Conservation (phyloP, 1,140 invertebrate genomes). For the Hyles euphorbiae region DNA sequence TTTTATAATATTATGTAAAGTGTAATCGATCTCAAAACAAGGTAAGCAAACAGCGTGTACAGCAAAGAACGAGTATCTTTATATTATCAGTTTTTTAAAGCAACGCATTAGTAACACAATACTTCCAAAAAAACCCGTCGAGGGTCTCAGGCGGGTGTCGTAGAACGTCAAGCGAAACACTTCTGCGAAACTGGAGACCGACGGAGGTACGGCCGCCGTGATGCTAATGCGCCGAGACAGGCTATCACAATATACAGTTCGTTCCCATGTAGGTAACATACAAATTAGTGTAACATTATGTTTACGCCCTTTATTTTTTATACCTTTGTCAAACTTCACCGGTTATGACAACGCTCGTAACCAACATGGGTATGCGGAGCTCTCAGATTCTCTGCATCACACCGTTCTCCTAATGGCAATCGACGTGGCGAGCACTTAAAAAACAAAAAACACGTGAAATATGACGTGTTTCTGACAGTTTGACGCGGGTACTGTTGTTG, state of each 20-base stretch:
- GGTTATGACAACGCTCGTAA: slow-evolving; percentile 40
- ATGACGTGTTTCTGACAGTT: slow-evolving; percentile 68
- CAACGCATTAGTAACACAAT: slow-evolving; percentile 8
- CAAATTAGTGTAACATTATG: slow-evolving; percentile 69
- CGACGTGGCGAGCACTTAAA: slow-evolving; percentile 51
- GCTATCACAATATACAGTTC: slow-evolving; percentile 67
- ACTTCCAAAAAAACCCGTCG: slow-evolving; percentile 30
- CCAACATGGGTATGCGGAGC: slow-evolving; percentile 7
- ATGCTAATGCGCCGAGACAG: slow-evolving; percentile 51
- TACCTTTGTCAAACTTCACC: slow-evolving; percentile 47
- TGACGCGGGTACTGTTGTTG: slow-evolving; percentile 65
- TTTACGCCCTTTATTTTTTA: slow-evolving; percentile 57
- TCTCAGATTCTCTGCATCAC: slow-evolving; percentile 31
- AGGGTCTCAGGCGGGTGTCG: slow-evolving; percentile 32
- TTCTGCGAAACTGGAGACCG: slow-evolving; percentile 63
- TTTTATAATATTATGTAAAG: too few relatives aligned
- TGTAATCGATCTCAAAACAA: too few relatives aligned
- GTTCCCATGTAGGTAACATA: slow-evolving; percentile 59
- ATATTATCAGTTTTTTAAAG: background rate
- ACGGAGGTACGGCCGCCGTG: slow-evolving; percentile 28
- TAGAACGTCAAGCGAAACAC: slow-evolving; percentile 60
- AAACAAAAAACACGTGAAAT: slow-evolving; percentile 46
- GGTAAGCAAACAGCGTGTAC: too few relatives aligned
- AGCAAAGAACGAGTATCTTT: too few relatives aligned
- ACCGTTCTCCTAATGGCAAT: slow-evolving; percentile 43